Percentiles rank a stretch among this genome's conserved stretches.
Conservation (phyloP, 1,140 invertebrate genomes). For the Cydia strobilella region DNA sequence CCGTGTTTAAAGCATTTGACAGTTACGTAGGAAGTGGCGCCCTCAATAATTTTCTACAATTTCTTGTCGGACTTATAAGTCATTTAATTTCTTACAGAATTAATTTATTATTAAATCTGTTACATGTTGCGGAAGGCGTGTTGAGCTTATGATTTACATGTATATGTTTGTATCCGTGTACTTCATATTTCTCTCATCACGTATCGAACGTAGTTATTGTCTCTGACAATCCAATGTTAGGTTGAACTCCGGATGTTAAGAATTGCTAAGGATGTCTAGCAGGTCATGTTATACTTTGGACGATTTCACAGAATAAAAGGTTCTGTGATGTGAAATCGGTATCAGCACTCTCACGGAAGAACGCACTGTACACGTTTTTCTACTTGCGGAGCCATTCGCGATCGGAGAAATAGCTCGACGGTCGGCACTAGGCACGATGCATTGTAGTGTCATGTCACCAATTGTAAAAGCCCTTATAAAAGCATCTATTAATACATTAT, state of each 20-base stretch:
- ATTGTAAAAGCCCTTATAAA: neutral
- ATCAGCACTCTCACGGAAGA: neutral
- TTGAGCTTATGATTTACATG: constrained; percentile 5
- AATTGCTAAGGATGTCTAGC: neutral
- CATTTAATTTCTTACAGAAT: neutral
- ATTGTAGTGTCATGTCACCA: neutral
- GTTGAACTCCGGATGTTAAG: neutral
- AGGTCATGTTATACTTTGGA: neutral
- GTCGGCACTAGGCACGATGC: neutral
- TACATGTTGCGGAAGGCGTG: neutral
- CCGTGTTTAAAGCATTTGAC: too few relatives aligned
- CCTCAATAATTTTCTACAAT: too few relatives aligned
- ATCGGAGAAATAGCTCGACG: neutral
- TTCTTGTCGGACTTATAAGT: too few relatives aligned
- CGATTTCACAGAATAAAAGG: neutral
- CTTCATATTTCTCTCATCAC: neutral
- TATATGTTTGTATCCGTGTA: constrained; percentile 16
- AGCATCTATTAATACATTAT: neutral
- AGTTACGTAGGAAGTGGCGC: too few relatives aligned
- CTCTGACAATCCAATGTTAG: neutral
- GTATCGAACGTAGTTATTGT: neutral
- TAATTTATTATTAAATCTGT: neutral
- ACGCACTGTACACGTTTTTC: neutral
- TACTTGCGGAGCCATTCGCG: neutral
- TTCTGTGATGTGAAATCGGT: neutral